Evolutionary conservation across 1,140 invertebrate genomes (phyloP).

Genomic region (Bombus breviceps): DNA sequence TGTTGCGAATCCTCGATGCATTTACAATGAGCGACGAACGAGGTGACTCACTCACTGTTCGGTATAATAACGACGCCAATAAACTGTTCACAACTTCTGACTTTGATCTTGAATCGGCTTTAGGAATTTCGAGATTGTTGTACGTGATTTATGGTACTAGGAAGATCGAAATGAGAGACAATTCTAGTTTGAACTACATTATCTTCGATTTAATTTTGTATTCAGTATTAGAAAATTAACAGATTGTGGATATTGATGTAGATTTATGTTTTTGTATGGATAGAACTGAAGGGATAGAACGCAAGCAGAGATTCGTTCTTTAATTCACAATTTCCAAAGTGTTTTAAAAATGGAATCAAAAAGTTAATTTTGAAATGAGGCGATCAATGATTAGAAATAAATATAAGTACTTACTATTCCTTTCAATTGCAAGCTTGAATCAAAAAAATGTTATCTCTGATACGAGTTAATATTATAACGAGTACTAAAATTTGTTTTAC

Average conservation of each 20-base stretch:
- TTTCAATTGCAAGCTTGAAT: too few relatives aligned
- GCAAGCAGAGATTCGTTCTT: too few relatives aligned
- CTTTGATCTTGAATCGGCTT: not conserved
- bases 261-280: not conserved
- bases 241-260: not conserved
- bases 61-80: too few relatives aligned
- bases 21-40: not conserved
- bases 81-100: not conserved
- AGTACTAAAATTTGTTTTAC: too few relatives aligned
- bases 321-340: too few relatives aligned
- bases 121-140: not conserved
- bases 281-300: too few relatives aligned
- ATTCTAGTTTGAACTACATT: not conserved
- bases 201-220: not conserved
- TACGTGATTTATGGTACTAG: not conserved
- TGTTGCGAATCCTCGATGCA: conserved; percentile 20
- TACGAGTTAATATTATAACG: too few relatives aligned
- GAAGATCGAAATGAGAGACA: not conserved
- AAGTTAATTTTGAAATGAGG: too few relatives aligned
- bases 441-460: too few relatives aligned
- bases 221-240: not conserved
- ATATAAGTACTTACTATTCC: too few relatives aligned
- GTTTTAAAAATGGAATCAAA: too few relatives aligned
- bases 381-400: too few relatives aligned
- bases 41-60: not conserved